Evolutionary conservation across 1,140 invertebrate species (phyloP).

Genomic region (Nymphalis io): DNA sequence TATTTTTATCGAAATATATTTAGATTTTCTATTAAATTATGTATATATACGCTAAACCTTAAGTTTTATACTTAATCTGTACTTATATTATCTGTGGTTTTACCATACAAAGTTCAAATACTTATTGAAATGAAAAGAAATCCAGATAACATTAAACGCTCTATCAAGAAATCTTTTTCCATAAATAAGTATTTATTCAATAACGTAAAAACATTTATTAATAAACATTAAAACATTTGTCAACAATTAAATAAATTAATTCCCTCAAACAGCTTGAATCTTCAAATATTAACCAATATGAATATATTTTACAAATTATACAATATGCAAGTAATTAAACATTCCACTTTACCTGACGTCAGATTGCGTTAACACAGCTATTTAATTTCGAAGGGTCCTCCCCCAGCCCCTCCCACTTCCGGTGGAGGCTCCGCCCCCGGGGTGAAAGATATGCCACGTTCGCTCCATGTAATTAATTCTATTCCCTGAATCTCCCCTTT

Average conservation of each 20-base stretch:
- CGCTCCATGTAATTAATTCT: slow-evolving; percentile 53
- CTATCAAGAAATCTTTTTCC: no score
- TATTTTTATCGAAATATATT: no score
- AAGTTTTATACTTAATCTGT: no score
- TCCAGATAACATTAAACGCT: no score
- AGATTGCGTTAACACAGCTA: slow-evolving; percentile 43
- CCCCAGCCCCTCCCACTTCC: slow-evolving; percentile 41
- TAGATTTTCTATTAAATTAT: no score
- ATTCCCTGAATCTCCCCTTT: slow-evolving; percentile 43
- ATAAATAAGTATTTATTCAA: no score
- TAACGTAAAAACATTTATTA: no score
- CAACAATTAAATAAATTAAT: neutral
- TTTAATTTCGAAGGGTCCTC: slow-evolving; percentile 43
- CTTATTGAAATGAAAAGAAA: no score
- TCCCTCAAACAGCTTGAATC: neutral
- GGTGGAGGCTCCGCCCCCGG: slow-evolving; percentile 42
- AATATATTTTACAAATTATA: slow-evolving; percentile 33
- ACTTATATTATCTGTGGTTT: no score
- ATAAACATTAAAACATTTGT: neutral
- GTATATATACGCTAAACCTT: no score
- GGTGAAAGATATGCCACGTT: slow-evolving; percentile 45
- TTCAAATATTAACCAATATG: slow-evolving; percentile 18
- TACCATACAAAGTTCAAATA: no score
- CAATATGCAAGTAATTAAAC: slow-evolving; percentile 36
- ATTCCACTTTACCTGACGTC: slow-evolving; percentile 43